Evolutionary conservation across 2,113 vertebrate genomes (phyloP).

Genomic region (Ceyx melanurus): DNA sequence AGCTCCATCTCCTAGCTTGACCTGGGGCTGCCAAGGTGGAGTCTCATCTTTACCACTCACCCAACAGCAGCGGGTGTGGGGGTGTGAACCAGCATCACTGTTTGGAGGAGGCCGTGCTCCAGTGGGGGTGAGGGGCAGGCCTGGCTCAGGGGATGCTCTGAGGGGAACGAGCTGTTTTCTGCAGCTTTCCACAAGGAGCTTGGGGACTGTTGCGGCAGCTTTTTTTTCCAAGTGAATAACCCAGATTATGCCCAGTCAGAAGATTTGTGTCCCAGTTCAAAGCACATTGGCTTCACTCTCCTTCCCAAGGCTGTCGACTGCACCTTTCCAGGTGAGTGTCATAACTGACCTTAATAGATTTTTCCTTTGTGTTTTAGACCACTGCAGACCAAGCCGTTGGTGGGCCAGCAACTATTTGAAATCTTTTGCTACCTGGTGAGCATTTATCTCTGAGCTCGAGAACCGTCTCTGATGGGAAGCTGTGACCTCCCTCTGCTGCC

Average conservation of each 20-base stretch:
- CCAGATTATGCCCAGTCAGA: neutral
- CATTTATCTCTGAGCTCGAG: neutral
- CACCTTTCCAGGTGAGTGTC: neutral
- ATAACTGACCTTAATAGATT: neutral
- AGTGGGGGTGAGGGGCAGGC: neutral
- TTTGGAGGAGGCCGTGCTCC: neutral
- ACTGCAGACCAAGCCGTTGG: neutral
- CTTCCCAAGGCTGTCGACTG: neutral
- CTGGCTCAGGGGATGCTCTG: neutral
- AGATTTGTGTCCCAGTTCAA: neutral
- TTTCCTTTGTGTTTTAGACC: neutral
- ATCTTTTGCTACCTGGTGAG: neutral
- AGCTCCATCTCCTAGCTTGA: neutral
- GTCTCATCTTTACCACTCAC: neutral
- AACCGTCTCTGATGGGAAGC: neutral
- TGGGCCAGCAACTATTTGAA: neutral
- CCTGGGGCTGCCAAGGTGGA: neutral
- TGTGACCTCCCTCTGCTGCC: neutral
- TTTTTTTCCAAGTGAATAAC: neutral
- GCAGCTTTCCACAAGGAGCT: neutral
- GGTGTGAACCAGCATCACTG: fast-evolving
- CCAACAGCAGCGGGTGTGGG: neutral
- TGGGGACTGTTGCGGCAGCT: neutral
- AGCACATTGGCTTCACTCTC: fast-evolving
- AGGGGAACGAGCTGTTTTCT: neutral